Base-by-base conservation (phyloP, 2,797 vertebrate species). In the Esox masquinongy region DNA sequence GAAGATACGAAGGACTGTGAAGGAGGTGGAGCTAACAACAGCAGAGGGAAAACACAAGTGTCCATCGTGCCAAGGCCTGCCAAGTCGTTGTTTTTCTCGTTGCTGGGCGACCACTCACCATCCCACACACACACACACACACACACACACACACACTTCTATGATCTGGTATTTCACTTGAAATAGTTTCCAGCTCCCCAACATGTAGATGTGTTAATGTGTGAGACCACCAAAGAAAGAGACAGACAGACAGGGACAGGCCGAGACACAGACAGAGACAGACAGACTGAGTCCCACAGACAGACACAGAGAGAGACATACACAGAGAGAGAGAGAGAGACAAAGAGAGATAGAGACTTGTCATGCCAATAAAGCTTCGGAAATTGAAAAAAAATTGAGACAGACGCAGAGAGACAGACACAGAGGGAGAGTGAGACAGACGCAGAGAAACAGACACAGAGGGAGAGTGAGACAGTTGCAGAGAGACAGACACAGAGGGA, bases 51-150 rank as follows among this genome's bases (percentile, higher is more conserved):
- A 63, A 64, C 11, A 19, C 17, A 47, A 49, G 31, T 17, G 72
- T 73, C 39, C 26, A 68, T 68, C 50, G 64, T 68, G 64, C 64
- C 73, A 68, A 36, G 64, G 64, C 59, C 53, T 76, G 72, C 61
- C 75, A 80, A 72, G 49, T 53, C 29, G 53, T 68, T 83, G 76
- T 74, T 84, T 79, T 73, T 76, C 59, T 43, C 19, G 77, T 84
- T 39, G 15, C 77, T 72, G 72, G 56, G 85, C 72, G 79, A 86
- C 80, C 73, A 47, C 24, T 31, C 16, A 31, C 15, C 17, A 24
- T 24, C 74, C 29, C 53, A 68, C 53, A 78, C 56, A 73, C 36
- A 70, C 74, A 67, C 68, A 36, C 56, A n/a, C n/a, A n/a, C n/a
- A n/a, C n/a, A 31, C 29, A 31, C 29, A 31, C 29, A 31, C 29